Base-by-base conservation (phyloP, 2,797 vertebrate genomes). In the Fistularia commersonii region DNA sequence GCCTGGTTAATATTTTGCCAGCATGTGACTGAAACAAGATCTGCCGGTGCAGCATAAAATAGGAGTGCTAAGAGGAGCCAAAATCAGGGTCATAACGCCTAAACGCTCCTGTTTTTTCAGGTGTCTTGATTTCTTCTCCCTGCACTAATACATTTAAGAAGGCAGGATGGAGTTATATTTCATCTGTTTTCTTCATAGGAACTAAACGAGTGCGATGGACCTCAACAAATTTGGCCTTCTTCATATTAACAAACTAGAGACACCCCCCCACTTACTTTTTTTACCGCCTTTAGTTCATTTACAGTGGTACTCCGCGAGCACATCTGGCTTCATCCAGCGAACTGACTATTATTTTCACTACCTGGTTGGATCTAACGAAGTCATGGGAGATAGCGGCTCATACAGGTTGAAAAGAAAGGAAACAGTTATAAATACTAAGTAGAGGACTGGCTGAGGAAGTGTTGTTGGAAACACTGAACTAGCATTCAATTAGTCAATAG, bases 161-260 rank as follows among this genome's bases (percentile, higher is more conserved):
- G 48, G 37, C 48, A 45, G 32, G 41, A 41, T 35, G 57, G 60
- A 62, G 49, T 47, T 47, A 11, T 53, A 50, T 45, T 70, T 62
- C 66, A 65, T 51, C 57, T 35, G 39, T 61, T 61, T 44, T 66
- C 69, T 64, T 61, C 51, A 76, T 69, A 67, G 60, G 65, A 81
- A 69, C 44, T 58, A 32, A 53, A 38, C 45, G 41, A 50, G 48
- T 46, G 4, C 39, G 61, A 64, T 40, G 66, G 92, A 96, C 94
- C 81, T 93, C 68, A 85, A 92, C 82, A 92, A 88, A 66, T 8
- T 93, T 43, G 44, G 61, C 63, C 59, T 73, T 93, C 87, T 90
- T 92, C 71, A 90, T 90, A 45, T 57, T 40, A 74, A 66, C 51
- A 45, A 39, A 36, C 45, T 32, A 50, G 37, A 40, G 64, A 68